These are phyloP conservation scores for Uropsilus gracilis DNA, from an alignment of 2,113 vertebrate species.

Conservation along the genomic window DNA sequence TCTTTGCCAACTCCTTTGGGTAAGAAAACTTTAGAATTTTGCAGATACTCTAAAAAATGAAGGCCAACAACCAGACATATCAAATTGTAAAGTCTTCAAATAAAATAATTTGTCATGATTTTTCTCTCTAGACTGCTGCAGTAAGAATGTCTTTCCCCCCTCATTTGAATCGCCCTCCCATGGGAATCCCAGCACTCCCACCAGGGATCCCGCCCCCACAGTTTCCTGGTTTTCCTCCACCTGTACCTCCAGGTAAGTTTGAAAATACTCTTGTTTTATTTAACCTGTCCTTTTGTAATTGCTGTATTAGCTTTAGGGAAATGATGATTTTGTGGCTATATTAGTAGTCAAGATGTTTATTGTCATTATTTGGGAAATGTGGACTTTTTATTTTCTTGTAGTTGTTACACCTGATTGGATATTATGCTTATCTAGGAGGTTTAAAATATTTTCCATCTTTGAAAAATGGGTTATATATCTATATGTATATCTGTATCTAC, in stretches of 20 bases:
- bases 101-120: constrained; percentile 68
- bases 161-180: constrained; percentile 96
- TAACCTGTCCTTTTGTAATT: not conserved
- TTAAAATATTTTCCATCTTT: not conserved
- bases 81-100: constrained; percentile 56
- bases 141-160: constrained; percentile 97
- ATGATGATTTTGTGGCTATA: not conserved
- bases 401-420: not conserved
- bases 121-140: constrained; percentile 86
- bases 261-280: not conserved
- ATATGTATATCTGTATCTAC: too few relatives aligned
- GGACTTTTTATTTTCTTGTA: constrained; percentile 17
- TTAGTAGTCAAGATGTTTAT: not conserved
- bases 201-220: constrained; percentile 97
- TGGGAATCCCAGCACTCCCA: constrained; percentile 94
- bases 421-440: not conserved
- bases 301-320: not conserved
- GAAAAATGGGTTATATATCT: not conserved
- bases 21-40: constrained; percentile 82
- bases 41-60: constrained; percentile 81
- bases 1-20: constrained; percentile 80
- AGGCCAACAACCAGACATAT: constrained; percentile 71
- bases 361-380: not conserved
- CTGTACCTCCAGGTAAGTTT: constrained; percentile 92
- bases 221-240: constrained; percentile 95